phyloP scores from a whole-genome alignment of 2,888 invertebrate species.

The Mythimna vitellina region DNA sequence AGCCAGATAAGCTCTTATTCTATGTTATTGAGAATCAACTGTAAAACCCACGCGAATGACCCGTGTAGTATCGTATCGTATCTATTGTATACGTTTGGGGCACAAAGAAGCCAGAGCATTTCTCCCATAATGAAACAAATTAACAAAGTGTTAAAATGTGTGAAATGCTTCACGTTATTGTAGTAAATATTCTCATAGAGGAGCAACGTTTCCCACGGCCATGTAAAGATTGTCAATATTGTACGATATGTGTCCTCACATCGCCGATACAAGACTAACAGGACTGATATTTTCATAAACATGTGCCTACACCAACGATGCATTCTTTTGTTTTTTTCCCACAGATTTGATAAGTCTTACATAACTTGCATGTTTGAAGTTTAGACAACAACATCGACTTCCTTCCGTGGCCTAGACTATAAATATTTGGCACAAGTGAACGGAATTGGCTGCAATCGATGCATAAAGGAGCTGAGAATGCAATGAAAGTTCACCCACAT shows the following conservation, averaged over 20 bases:
- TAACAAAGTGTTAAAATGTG: slow-evolving; percentile 10
- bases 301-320: not conserved
- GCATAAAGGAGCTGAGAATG: too few species aligned
- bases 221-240: slow-evolving; percentile 30
- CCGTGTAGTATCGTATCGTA: not conserved
- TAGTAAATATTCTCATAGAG: slow-evolving; percentile 17
- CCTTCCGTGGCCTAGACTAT: not conserved
- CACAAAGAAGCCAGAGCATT: not conserved
- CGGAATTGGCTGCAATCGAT: too few species aligned
- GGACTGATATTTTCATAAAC: slow-evolving; percentile 33
- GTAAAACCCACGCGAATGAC: too few species aligned
- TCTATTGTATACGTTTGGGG: not conserved
- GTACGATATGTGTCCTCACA: slow-evolving; percentile 2
- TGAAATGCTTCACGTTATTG: not conserved
- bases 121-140: not conserved
- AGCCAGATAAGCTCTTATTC: too few species aligned
- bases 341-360: slow-evolving; percentile 20
- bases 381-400: not conserved
- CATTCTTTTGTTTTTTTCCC: slow-evolving; percentile 20
- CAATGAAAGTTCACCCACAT: too few species aligned
- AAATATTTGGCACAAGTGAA: not conserved
- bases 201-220: slow-evolving; percentile 3
- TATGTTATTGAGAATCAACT: not conserved
- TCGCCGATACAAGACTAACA: slow-evolving; percentile 15
- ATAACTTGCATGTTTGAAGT: not conserved